Evolutionary conservation across 2,888 invertebrate species (phyloP), one percentile per base, ranked within the genome.

Genomic region (Psylliodes chrysocephalus): DNA sequence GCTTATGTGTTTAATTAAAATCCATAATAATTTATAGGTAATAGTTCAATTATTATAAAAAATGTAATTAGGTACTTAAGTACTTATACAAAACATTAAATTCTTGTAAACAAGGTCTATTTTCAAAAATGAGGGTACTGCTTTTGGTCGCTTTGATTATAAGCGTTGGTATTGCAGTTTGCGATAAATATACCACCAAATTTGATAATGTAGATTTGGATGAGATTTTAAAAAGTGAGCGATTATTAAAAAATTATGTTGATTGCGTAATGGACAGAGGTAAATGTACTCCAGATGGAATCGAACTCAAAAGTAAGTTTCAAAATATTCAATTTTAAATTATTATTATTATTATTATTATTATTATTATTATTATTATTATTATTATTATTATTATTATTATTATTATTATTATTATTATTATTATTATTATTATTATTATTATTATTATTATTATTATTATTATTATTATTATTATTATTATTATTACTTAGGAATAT

Each of bases 201-300:
- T 90, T 86, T 82, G 90, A 90, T 78, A 85, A 89, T 77, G 83
- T 90, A 68, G 86, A 90, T 74, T 77, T 90, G 10, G 89, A 90
- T 28, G 85, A 87, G 73, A 87, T 90, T 67, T 81, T 90, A 1
- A 83, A 83, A 65, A 90, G 88, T 15, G 83, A 88, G 1, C 85
- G 90, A 44, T 82, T 90, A 2, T 82, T 90, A 17, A 86, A 86
- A 67, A 88, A 86, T 51, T 90, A 90, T 77, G 84, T 88, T 2
- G 87, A 89, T 72, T 91, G 91, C 73, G 81, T 90, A 0, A 75
- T 90, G 61, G 88, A 87, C 0, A 83, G 78, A 71, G 87, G 87
- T 6, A 84, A 84, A 3, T 90, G 90, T 77, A 88, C 89, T 7
- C 84, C 89, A 0, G 90, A 90, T 67, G 90, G 86, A 46, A 85